Base-by-base conservation (phyloP, 2,888 invertebrate genomes). In the Xanthorhoe spadicearia region DNA sequence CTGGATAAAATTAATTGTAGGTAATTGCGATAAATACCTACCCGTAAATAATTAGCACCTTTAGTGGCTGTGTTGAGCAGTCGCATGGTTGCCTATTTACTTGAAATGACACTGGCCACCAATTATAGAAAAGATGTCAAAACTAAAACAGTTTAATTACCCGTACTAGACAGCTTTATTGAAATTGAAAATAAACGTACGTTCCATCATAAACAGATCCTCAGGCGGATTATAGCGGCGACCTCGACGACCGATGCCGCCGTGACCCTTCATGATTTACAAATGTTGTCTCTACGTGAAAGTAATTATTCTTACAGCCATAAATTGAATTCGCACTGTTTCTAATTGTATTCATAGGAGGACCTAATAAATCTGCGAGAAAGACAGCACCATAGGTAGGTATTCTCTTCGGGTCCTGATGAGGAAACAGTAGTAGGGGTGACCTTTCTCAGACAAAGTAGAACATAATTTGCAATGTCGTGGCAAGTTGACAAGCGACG, bases 201-300 rank as follows among this genome's bases (percentile, higher is more conserved):
- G 79, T 17, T 28, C 52, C 79, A 83, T 83, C 84, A 76, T 84
- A 86, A 86, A 85, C 75, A 82, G 81, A 74, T 82, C 81, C 81
- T 71, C 76, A 64, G 79, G 80, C 77, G 70, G 82, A 85, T 83
- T 82, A 83, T 80, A 80, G 78, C 71, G 76, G 74, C 74, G 70
- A 78, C 74, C 53, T 55, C 56, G 35, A 35, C 76, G 78, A 82
- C 23, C 76, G 78, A 82, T 4, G 23, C 77, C 82, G 76, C 74
- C 66, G 72, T 84, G 85, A 87, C 86, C 86, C 76, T 75, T 74
- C 68, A 77, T 83, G 83, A 85, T 85, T 85, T 83, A 86, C 78
- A 81, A 84, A 80, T 85, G 85, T 85, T 83, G 83, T 85, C 81
- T 82, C 79, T 83, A 77, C 81, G 81, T 81, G 83, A 83, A 85